A percentile compares a stretch with the other conserved stretches of the same genome.
Evolutionary conservation across 2,113 vertebrate species (phyloP).

Genomic region (Arizona elegans): DNA sequence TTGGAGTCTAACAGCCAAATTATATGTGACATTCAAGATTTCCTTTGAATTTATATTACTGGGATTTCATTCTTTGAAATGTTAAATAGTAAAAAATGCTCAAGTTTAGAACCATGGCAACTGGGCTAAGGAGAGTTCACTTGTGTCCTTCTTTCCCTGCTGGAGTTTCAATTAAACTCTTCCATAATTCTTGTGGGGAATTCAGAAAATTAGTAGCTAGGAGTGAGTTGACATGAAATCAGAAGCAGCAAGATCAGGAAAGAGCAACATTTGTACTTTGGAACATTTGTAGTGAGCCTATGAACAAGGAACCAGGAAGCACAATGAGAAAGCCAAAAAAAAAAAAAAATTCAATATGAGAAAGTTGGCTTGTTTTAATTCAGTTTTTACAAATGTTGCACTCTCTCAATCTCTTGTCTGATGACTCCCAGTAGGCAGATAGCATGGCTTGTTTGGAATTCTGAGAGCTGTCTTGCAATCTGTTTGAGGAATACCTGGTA

Average conservation of each 20-base stretch:
- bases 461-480: neutral
- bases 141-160: neutral
- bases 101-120: neutral
- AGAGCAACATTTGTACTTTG: neutral
- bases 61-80: neutral
- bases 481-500: neutral
- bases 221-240: neutral
- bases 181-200: neutral
- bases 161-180: neutral
- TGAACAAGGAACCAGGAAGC: neutral
- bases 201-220: neutral
- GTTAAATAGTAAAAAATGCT: neutral
- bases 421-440: neutral
- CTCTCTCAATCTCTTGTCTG: neutral
- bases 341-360: neutral
- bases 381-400: neutral
- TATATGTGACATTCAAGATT: neutral
- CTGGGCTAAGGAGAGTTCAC: neutral
- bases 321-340: neutral
- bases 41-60: neutral
- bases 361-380: neutral
- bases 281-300: too few species aligned
- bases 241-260: neutral
- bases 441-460: neutral
- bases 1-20: neutral